Evolutionary conservation across 1,140 invertebrate genomes (phyloP), one percentile per base, ranked within the genome.

Genomic region (Elymnias hypermnestra): DNA sequence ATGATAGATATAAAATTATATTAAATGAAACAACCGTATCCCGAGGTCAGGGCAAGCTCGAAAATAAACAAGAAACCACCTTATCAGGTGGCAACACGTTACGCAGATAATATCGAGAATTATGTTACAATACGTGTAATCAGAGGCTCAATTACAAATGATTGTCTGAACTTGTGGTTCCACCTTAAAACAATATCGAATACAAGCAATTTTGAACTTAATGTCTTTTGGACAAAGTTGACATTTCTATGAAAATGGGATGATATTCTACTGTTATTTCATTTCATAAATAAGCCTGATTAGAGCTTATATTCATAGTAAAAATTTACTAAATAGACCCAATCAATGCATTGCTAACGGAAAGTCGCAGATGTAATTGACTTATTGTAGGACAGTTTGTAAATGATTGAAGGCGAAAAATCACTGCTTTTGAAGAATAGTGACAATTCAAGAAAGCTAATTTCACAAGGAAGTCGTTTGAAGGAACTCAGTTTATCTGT

Each of bases 101-200:
- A 29, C 26, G 12, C 4, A 13, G 12, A 29, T 1, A 29, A 13
- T 29, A 29, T 29, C 9, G 26, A 1, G 8, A 12, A 33, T 33
- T 15, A 17, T 15, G 13, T 33, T 33, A 33, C 29, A 33, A 33
- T 33, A 33, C 29, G 29, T 33, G 29, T 33, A 33, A 33, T 33
- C 29, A 33, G 5, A 3, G 13, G 29, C 7, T 33, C 29, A 33
- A 33, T 33, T 33, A 15, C 29, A 33, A 7, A 15, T 8, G 29
- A 33, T 33, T 33, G 29, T 33, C 8, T 33, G 29, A 33, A 15
- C 5, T 14, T 15, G n/a, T 3, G 6, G 13, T 15, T 3, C 8
- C n/a, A 15, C 12, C 15, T 8, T 9, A 7, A 8, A 1, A 8
- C 14, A 1, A 5, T 1, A 33, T 2, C 5, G 15, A n/a, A 7